Evolutionary conservation across 2,888 invertebrate species (phyloP).

Genomic region (Augochlorella aurata): DNA sequence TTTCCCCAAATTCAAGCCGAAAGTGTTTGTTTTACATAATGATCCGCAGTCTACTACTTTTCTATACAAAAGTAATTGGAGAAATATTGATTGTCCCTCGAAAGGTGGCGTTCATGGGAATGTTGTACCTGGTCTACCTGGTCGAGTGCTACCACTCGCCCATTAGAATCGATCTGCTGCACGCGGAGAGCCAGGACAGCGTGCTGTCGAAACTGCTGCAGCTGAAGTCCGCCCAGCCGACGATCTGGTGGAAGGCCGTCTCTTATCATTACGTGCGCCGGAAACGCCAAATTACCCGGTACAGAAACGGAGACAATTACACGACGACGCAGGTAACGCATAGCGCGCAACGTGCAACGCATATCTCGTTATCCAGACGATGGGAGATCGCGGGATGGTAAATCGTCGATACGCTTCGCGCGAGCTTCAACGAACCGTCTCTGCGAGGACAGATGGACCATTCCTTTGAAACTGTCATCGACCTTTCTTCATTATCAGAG

Average conservation of each 20-base stretch:
- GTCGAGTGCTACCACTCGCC: conserved; percentile 93
- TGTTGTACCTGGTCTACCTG: conserved; percentile 91
- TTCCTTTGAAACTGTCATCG: not conserved
- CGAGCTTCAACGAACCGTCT: conserved; percentile 18
- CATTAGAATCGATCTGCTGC: conserved; percentile 87
- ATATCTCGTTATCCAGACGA: conserved; percentile 58
- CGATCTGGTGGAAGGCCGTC: conserved; percentile 94
- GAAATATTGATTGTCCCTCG: not conserved
- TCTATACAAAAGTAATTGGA: not conserved
- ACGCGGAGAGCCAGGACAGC: conserved; percentile 86
- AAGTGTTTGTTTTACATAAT: too few relatives aligned
- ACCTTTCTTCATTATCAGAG: not conserved
- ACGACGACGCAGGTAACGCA: conserved; percentile 89
- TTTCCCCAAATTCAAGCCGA: too few relatives aligned
- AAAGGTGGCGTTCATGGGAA: conserved; percentile 88
- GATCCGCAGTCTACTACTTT: too few relatives aligned
- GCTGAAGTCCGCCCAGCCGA: conserved; percentile 87
- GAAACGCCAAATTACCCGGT: conserved; percentile 89
- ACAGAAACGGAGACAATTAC: conserved; percentile 91
- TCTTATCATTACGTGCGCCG: conserved; percentile 92
- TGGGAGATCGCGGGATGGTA: conserved; percentile 57
- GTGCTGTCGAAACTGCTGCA: conserved; percentile 87
- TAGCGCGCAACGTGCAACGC: conserved; percentile 59
- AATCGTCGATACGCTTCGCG: conserved; percentile 59
- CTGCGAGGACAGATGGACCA: conserved; percentile 49